Evolutionary conservation across 2,113 vertebrate species (phyloP).

Genomic region (Carollia perspicillata): DNA sequence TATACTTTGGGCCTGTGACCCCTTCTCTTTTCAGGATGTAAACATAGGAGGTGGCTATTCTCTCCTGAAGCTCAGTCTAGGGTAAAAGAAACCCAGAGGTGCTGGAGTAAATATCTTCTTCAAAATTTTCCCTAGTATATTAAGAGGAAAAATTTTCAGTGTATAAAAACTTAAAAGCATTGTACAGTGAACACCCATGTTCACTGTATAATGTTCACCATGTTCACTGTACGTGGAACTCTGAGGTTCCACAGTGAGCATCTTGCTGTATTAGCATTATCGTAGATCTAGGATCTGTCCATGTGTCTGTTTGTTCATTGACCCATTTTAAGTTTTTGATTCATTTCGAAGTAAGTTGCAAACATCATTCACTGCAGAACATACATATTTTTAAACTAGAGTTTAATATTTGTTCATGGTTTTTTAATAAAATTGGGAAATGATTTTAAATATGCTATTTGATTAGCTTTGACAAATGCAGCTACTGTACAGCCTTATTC

Average conservation of each 20-base stretch:
- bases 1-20: not conserved
- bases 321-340: not conserved
- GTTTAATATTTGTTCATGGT: not conserved
- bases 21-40: not conserved
- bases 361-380: not conserved
- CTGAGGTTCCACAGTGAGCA: not conserved
- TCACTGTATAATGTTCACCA: too few relatives aligned
- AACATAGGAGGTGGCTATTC: not conserved
- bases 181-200: not conserved
- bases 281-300: not conserved
- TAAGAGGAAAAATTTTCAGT: not conserved
- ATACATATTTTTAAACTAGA: not conserved
- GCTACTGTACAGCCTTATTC: not conserved
- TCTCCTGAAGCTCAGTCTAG: not conserved
- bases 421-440: not conserved
- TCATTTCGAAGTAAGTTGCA: constrained; percentile 2
- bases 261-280: not conserved
- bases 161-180: not conserved
- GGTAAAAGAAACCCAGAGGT: not conserved
- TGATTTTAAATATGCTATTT: not conserved
- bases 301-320: not conserved
- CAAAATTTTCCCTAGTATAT: not conserved
- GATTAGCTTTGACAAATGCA: not conserved
- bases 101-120: not conserved
- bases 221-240: too few relatives aligned